Base-by-base conservation (phyloP, 2,113 vertebrate genomes). In the Cacatua alba region DNA sequence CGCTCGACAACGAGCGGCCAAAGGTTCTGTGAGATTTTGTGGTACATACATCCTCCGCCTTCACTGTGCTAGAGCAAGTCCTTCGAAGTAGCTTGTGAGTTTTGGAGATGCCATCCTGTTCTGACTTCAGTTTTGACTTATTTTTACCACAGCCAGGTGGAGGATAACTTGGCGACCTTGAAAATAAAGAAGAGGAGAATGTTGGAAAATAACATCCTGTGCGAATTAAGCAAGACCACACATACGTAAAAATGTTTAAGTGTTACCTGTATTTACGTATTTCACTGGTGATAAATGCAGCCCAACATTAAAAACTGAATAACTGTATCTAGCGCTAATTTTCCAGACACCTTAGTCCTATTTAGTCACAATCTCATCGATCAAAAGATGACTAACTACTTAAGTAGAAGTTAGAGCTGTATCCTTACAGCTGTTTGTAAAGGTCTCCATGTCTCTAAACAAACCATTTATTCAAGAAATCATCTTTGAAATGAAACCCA, bases 141-240 rank as follows among this genome's bases (percentile, higher is more conserved):
- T 97, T 99, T 97, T 99, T 99, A 43, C 98, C 98, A 90, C 98
- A 99, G 86, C 99, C 99, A 29, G 99, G 98, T 96, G 99, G 98
- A 92, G 98, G 99, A 95, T 99, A 99, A 97, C 99, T 99, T 79
- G 98, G 99, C 97, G 99, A 99, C 98, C 99, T 99, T 95, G 63
- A 84, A 95, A 92, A 96, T 26, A 86, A 90, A 88, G 26, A 65
- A 91, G 39, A 37, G 37, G 57, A 92, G 20, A 75, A 70, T 85
- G 62, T 43, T 87, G 37, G 25, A 88, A 13, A 89, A 67, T n/a
- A 75, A 76, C 92, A 67, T 23, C 28, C 18, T 60, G 13, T 28
- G 26, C 6, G 76, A 82, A 84, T 39, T 19, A 68, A 95, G 15
- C 17, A 88, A 68, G 20, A 69, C 18, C 6, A 88, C 6, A 79